Conservation (phyloP, 2,797 vertebrate genomes). For the Hippoglossus hippoglossus region DNA sequence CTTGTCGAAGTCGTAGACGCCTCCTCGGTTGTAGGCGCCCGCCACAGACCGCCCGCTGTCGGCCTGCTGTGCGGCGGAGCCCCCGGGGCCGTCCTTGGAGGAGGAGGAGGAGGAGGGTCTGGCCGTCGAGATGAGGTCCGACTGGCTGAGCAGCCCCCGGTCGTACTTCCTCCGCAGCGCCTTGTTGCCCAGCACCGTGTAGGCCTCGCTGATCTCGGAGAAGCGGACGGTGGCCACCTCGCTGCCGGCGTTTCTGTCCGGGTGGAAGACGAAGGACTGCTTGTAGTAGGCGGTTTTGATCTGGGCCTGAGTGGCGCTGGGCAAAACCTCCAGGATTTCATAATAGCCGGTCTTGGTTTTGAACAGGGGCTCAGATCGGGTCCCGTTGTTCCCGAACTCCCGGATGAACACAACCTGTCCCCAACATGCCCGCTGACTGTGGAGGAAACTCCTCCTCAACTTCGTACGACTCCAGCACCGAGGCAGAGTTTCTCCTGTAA, state of each 20-base stretch:
- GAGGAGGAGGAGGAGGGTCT: conserved; percentile 56
- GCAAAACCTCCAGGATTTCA: conserved; percentile 85
- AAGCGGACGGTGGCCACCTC: conserved; percentile 85
- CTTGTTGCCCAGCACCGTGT: conserved; percentile 88
- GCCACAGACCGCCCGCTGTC: not conserved
- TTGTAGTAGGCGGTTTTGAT: conserved; percentile 95
- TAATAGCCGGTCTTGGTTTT: conserved; percentile 84
- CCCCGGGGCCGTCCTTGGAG: conserved; percentile 11
- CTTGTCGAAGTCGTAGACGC: conserved; percentile 87
- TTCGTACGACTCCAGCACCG: rapidly evolving
- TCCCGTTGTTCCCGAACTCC: conserved; percentile 40
- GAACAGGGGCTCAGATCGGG: conserved; percentile 56
- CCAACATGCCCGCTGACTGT: not conserved
- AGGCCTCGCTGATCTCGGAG: conserved; percentile 89
- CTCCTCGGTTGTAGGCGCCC: not conserved
- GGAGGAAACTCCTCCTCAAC: conserved; percentile 17
- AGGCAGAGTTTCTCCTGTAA: rapidly evolving
- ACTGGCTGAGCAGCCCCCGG: conserved; percentile 84
- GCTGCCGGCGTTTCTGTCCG: conserved; percentile 89
- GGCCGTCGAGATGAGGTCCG: conserved; percentile 74
- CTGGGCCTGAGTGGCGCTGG: conserved; percentile 87
- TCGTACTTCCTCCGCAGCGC: conserved; percentile 90
- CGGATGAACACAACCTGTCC: conserved; percentile 29
- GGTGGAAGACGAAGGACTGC: conserved; percentile 91
- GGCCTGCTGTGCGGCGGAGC: not conserved